A percentile compares a stretch with the other conserved stretches of the same genome.
These are phyloP conservation scores for Pseudomyrmex concolor DNA, from an alignment of 1,140 invertebrate species.

Conservation along the genomic window DNA sequence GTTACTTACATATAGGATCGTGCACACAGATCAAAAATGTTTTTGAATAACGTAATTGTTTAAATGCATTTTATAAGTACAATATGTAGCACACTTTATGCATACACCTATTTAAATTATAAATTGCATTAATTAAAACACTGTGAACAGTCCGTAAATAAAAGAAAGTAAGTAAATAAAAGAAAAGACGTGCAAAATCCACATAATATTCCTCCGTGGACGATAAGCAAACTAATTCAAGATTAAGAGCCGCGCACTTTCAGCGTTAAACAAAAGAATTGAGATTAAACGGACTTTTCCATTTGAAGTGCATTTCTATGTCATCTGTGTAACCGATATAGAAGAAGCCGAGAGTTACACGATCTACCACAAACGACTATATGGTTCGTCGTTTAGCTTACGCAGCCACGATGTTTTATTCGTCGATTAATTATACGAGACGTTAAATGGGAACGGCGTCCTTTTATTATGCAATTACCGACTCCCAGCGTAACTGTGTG, in stretches of 20 bases:
- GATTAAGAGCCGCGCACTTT: neutral
- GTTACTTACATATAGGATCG: neutral
- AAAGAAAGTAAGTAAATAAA: too few relatives aligned
- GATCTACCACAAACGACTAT: neutral
- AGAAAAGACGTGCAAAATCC: too few relatives aligned
- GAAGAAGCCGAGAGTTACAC: constrained; percentile 7
- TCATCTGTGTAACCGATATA: neutral
- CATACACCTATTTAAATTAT: too few relatives aligned
- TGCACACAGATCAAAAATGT: neutral
- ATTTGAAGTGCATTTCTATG: constrained; percentile 14
- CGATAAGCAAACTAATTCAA: neutral
- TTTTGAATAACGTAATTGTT: neutral
- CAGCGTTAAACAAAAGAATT: constrained; percentile 36
- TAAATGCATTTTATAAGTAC: too few relatives aligned
- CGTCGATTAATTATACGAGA: constrained; percentile 59
- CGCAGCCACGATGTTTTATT: constrained; percentile 54
- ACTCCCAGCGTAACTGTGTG: neutral
- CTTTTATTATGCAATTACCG: constrained; percentile 54
- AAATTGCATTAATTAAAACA: too few relatives aligned
- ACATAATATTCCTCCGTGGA: too few relatives aligned
- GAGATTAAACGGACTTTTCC: constrained; percentile 18
- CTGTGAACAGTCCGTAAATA: too few relatives aligned
- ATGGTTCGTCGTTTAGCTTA: neutral
- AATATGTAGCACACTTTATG: too few relatives aligned
- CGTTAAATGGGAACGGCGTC: constrained; percentile 30